Percentiles rank a stretch among this genome's conserved stretches.
Evolutionary conservation across 2,797 vertebrate species (phyloP).

Genomic region (Falco rusticolus): DNA sequence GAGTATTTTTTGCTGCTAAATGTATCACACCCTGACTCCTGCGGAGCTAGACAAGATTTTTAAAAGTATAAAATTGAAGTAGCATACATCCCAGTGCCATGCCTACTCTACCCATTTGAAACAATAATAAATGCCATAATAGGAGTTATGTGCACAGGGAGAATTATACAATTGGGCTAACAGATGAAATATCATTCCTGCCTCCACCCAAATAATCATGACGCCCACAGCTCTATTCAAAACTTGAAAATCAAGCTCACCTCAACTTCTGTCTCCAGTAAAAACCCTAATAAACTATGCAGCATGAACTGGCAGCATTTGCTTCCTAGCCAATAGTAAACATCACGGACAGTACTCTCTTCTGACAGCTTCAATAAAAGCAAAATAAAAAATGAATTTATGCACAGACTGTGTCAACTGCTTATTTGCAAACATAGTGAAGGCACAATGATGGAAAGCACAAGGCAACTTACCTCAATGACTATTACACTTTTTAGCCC

Average conservation of each 20-base stretch:
- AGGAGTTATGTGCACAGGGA: not conserved
- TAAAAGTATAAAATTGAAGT: not conserved
- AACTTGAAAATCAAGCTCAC: constrained; percentile 74
- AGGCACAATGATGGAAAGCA: not conserved
- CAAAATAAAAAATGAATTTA: not conserved
- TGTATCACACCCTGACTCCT: accelerated
- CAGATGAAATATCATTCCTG: constrained; percentile 55
- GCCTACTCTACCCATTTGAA: not conserved
- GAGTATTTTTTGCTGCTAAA: not conserved
- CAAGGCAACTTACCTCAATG: not conserved
- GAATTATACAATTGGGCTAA: constrained; percentile 41
- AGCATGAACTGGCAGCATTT: not conserved
- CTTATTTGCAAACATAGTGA: not conserved
- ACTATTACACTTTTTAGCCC: not conserved
- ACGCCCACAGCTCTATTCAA: constrained; percentile 62
- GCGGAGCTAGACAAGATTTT: not conserved
- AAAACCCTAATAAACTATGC: constrained; percentile 46
- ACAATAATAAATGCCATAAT: not conserved
- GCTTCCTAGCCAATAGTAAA: not conserved
- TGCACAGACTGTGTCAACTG: not conserved
- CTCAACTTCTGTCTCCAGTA: constrained; percentile 38
- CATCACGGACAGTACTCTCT: not conserved
- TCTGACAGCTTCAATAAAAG: not conserved
- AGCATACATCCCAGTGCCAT: not conserved
- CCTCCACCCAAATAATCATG: constrained; percentile 70